Evolutionary conservation across 2,113 vertebrate genomes (phyloP), one percentile per base, ranked within the genome.

Genomic region (Terrapene triunguis): DNA sequence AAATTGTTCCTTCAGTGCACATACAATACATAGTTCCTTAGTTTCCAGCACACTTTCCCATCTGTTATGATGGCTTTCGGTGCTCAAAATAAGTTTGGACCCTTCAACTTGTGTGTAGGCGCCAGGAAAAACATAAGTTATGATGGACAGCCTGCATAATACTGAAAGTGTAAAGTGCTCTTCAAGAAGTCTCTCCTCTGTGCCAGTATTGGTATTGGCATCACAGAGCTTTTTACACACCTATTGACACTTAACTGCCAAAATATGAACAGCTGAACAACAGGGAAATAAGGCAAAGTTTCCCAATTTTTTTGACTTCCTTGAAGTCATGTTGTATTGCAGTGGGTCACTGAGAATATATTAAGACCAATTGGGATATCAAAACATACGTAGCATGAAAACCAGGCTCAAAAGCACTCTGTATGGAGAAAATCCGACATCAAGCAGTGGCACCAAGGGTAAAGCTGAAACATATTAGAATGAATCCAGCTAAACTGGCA

Each of bases 1-100:
- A 81, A 84, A 89, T 86, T 96, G 92, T 93, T 97, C 94, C 85
- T 90, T 85, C 94, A 69, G 84, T 82, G 90, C 38, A 92, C 96
- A 97, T 93, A 95, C 82, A 89, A 92, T 90, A 97, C 95, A 95
- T 84, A 92, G 95, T 7, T 96, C 81, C 95, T 97, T 97, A 83
- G 74, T 92, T 95, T 96, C 94, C 79, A 95, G 79, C 82, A 93
- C 94, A 94, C 92, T 95, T 92, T 94, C 94, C 93, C 89, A 96
- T 96, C 93, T 96, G 95, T 95, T 93, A 92, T 2, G 84, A 94
- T 29, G 91, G 92, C 81, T 96, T 94, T 90, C 2, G 4, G 54
- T 89, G 86, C 92, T 97, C 93, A 96, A 97, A 98, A 98, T 97
- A 97, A 96, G 87, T 80, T 32, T 95, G 93, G 90, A 96, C 96